Percentiles rank a stretch among this genome's conserved stretches.
phyloP scores from a whole-genome alignment of 2,888 invertebrate species.

The Platerodrilus igneus region DNA sequence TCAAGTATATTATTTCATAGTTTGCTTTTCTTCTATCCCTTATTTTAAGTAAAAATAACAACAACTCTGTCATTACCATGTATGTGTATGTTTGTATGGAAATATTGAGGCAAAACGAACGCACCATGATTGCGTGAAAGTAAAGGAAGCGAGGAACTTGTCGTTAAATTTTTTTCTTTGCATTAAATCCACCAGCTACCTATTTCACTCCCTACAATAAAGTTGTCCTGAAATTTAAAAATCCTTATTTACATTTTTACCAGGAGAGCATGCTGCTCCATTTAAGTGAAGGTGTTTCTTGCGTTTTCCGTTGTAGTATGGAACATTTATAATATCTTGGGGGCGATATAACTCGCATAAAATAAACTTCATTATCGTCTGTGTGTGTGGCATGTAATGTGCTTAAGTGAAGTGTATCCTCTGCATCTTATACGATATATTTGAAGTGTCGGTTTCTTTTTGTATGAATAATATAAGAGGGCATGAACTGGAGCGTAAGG shows the following conservation, averaged over 20 bases:
- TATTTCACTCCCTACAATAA: too few species aligned
- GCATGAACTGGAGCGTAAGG: slow-evolving; percentile 9
- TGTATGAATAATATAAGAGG: slow-evolving; percentile 16
- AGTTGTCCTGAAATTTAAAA: not conserved
- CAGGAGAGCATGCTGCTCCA: not conserved
- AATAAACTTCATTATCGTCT: slow-evolving; percentile 21
- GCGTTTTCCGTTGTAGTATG: too few species aligned
- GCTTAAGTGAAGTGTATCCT: slow-evolving; percentile 12
- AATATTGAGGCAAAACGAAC: too few species aligned
- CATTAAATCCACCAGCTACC: too few species aligned
- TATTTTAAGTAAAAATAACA: too few species aligned
- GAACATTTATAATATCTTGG: slow-evolving; percentile 15
- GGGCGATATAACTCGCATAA: slow-evolving; percentile 20
- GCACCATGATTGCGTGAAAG: too few species aligned
- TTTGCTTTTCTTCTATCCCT: too few species aligned
- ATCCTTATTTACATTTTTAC: not conserved
- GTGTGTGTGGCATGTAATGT: slow-evolving; percentile 8
- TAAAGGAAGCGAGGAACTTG: too few species aligned
- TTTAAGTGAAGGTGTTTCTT: slow-evolving; percentile 9
- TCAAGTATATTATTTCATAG: too few species aligned
- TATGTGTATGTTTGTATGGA: too few species aligned
- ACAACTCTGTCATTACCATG: too few species aligned
- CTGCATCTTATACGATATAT: slow-evolving; percentile 12
- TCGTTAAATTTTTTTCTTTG: too few species aligned
- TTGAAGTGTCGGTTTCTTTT: slow-evolving; percentile 13